These are phyloP conservation scores for Lasioglossum oenotherae DNA, from an alignment of 2,888 invertebrate genomes.

Conservation along the genomic window DNA sequence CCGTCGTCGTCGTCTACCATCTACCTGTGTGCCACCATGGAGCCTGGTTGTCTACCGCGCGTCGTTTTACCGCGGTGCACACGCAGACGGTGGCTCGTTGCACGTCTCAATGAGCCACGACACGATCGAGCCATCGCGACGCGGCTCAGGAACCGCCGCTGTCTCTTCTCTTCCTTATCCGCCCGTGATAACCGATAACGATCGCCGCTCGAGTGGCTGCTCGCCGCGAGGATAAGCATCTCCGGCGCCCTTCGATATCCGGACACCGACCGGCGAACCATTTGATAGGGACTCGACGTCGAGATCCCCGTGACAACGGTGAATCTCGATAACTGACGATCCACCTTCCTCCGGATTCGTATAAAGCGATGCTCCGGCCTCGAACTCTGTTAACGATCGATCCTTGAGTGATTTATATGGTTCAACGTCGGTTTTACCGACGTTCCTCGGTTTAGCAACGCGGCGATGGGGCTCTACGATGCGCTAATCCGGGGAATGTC, in stretches of 20 bases:
- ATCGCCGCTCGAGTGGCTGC: conserved; percentile 57
- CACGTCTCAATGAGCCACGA: conserved; percentile 75
- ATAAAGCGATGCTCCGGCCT: not conserved
- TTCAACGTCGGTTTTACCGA: not conserved
- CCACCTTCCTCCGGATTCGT: conserved; percentile 1
- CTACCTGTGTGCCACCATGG: conserved; percentile 15
- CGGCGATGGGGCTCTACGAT: not conserved
- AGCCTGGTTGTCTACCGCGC: conserved; percentile 58
- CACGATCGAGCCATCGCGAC: conserved; percentile 52
- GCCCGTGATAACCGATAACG: conserved; percentile 61
- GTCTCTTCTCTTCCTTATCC: conserved; percentile 15
- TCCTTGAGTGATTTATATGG: not conserved
- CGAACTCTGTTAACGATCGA: conserved; percentile 17
- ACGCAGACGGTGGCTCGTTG: conserved; percentile 51
- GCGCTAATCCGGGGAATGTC: not conserved
- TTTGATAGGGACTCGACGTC: conserved; percentile 19
- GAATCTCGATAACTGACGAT: conserved; percentile 48
- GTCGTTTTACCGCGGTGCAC: conserved; percentile 37
- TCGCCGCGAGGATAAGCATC: conserved; percentile 48
- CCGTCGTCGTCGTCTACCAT: not conserved
- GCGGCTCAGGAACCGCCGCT: conserved; percentile 2
- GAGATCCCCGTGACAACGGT: conserved; percentile 21
- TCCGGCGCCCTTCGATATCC: conserved; percentile 51
- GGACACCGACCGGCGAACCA: conserved; percentile 14
- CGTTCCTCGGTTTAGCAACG: not conserved